phyloP scores from a whole-genome alignment of 2,113 vertebrate species.

The Erythrocercus mccallii region DNA sequence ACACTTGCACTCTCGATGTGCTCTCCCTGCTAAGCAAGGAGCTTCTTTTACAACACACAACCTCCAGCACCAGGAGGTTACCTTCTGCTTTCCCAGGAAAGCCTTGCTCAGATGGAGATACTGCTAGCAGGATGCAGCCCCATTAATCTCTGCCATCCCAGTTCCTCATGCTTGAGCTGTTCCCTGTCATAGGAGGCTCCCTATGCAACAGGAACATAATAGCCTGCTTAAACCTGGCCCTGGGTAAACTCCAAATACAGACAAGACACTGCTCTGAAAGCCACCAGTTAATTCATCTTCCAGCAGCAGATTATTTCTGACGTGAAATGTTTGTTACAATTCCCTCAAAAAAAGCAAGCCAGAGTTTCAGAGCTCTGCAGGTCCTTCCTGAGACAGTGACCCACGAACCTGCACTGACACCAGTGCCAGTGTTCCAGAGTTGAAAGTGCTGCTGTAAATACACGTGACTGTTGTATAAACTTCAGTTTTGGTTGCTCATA shows the following conservation, averaged over 20 bases:
- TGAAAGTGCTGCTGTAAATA: not conserved
- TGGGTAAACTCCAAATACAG: not conserved
- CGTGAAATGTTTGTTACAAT: not conserved
- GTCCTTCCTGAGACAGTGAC: not conserved
- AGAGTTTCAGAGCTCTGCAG: not conserved
- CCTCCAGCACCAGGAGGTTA: not conserved
- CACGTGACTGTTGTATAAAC: not conserved
- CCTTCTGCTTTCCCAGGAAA: not conserved
- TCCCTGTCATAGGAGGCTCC: not conserved
- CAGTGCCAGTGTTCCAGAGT: not conserved
- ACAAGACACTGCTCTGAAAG: not conserved
- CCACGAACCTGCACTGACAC: not conserved
- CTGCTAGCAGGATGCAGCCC: not conserved
- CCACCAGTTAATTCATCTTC: not conserved
- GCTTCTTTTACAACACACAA: not conserved
- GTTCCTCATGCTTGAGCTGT: not conserved
- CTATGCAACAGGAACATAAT: not conserved
- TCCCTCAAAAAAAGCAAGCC: not conserved
- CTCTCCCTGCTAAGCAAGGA: not conserved
- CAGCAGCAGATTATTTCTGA: not conserved
- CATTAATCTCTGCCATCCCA: not conserved
- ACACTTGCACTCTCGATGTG: not conserved
- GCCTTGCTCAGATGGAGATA: not conserved
- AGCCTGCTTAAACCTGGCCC: not conserved
- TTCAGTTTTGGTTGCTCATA: not conserved